A percentile compares a stretch with the other conserved stretches of the same genome.
Conservation (phyloP, 1,140 invertebrate species). For the Triops longicaudatus region DNA sequence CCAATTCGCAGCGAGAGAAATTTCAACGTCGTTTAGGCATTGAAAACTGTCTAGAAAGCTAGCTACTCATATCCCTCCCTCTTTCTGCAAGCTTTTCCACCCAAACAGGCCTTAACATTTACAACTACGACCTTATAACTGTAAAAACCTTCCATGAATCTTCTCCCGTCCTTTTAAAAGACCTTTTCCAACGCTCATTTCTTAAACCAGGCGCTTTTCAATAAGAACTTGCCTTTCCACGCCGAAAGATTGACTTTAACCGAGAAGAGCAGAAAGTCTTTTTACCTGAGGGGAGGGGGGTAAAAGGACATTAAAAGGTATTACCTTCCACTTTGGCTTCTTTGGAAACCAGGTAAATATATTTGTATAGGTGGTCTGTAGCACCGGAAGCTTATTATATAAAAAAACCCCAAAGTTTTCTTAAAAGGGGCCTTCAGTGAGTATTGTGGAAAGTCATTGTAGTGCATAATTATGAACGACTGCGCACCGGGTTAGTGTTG, state of each 20-base stretch:
- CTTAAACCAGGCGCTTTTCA: background rate
- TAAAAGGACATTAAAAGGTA: no score
- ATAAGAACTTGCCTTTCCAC: background rate
- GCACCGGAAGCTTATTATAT: conserved; percentile 5
- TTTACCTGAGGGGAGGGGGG: background rate
- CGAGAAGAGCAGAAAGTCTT: background rate
- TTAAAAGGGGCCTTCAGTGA: background rate
- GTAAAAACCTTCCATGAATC: conserved; percentile 15
- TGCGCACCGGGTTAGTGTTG: background rate
- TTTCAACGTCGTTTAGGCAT: background rate
- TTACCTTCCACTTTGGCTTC: background rate
- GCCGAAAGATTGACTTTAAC: conserved; percentile 3
- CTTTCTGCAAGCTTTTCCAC: background rate
- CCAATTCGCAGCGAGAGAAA: conserved; percentile 14
- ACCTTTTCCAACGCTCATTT: background rate
- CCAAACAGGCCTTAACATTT: conserved; percentile 1
- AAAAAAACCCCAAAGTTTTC: background rate
- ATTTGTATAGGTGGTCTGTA: background rate
- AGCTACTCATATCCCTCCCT: no score
- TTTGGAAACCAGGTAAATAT: background rate
- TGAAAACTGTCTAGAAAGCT: background rate
- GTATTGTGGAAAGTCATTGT: background rate
- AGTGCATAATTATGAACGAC: conserved; percentile 12
- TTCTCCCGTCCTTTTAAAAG: background rate
- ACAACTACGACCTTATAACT: conserved; percentile 15